phyloP scores from a whole-genome alignment of 2,113 vertebrate genomes.

The Carassius gibelio region DNA sequence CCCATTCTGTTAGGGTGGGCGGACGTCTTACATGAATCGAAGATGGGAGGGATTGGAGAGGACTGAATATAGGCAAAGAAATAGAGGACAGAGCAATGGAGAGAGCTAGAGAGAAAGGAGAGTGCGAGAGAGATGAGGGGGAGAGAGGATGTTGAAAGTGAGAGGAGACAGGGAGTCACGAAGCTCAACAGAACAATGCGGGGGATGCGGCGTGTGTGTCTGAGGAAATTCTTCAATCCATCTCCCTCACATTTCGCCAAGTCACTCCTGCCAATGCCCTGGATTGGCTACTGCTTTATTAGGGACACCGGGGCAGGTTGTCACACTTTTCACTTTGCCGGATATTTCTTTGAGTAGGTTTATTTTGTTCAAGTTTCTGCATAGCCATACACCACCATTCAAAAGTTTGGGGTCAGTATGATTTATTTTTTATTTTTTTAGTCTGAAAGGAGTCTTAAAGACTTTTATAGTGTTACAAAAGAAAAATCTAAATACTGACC shows the following conservation, averaged over 20 bases:
- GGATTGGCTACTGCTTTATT: slow-evolving; percentile 20
- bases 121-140: slow-evolving; percentile 38
- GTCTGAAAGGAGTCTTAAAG: background rate
- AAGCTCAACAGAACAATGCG: slow-evolving; percentile 61
- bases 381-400: background rate
- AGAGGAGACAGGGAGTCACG: slow-evolving; percentile 57
- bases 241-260: slow-evolving; percentile 15
- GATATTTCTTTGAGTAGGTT: background rate
- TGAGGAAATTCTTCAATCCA: slow-evolving; percentile 29
- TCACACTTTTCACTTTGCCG: background rate
- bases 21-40: slow-evolving; percentile 57
- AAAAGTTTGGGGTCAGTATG: background rate
- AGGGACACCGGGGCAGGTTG: background rate
- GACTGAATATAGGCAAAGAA: slow-evolving; percentile 58
- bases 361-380: background rate
- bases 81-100: slow-evolving; percentile 35
- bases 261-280: slow-evolving; percentile 13
- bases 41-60: slow-evolving; percentile 14
- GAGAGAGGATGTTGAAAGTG: slow-evolving; percentile 48
- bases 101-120: slow-evolving; percentile 54
- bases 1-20: slow-evolving; percentile 73
- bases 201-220: slow-evolving; percentile 47
- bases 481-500: too few species aligned
- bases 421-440: background rate
- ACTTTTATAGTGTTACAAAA: background rate